These are phyloP conservation scores for Dastarcus helophoroides DNA, from an alignment of 2,888 invertebrate species.

Conservation along the genomic window DNA sequence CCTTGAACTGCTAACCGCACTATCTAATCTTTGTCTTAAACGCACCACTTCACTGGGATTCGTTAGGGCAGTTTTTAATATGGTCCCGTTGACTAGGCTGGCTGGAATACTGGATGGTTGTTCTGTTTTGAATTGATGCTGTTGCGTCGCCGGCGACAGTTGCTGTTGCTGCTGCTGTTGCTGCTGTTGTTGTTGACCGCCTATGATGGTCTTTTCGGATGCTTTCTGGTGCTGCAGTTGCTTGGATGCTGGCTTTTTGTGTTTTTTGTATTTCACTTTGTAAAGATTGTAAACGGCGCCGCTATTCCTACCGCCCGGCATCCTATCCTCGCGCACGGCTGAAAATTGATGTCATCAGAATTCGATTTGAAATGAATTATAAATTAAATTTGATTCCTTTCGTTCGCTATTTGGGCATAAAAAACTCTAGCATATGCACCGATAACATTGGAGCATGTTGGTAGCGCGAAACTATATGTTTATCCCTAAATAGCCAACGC, in stretches of 20 bases:
- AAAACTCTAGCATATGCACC: too few species aligned
- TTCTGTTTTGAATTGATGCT: slow-evolving; percentile 26
- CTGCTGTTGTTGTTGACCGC: slow-evolving; percentile 39
- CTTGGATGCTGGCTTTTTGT: slow-evolving; percentile 69
- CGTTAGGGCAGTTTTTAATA: slow-evolving; percentile 87
- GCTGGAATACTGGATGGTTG: slow-evolving; percentile 44
- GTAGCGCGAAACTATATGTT: too few species aligned
- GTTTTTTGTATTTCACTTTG: slow-evolving; percentile 98
- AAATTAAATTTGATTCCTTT: too few species aligned
- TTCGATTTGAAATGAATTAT: too few species aligned
- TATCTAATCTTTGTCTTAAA: slow-evolving; percentile 77
- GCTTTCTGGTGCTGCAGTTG: slow-evolving; percentile 21
- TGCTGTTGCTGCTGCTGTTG: slow-evolving; percentile 33
- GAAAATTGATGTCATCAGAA: slow-evolving; percentile 33
- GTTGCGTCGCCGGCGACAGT: slow-evolving; percentile 29
- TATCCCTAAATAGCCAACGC: too few species aligned
- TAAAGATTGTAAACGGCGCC: slow-evolving; percentile 98
- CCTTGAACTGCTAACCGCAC: slow-evolving; percentile 76
- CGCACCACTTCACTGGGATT: slow-evolving; percentile 89
- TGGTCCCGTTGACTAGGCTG: slow-evolving; percentile 82
- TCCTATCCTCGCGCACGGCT: slow-evolving; percentile 97
- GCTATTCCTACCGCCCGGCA: slow-evolving; percentile 99
- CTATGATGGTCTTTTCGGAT: slow-evolving; percentile 24
- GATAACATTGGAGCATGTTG: too few species aligned
- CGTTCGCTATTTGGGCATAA: too few species aligned